Evolutionary conservation across 2,113 vertebrate species (phyloP).

Genomic region (Anarrhichthys ocellatus): DNA sequence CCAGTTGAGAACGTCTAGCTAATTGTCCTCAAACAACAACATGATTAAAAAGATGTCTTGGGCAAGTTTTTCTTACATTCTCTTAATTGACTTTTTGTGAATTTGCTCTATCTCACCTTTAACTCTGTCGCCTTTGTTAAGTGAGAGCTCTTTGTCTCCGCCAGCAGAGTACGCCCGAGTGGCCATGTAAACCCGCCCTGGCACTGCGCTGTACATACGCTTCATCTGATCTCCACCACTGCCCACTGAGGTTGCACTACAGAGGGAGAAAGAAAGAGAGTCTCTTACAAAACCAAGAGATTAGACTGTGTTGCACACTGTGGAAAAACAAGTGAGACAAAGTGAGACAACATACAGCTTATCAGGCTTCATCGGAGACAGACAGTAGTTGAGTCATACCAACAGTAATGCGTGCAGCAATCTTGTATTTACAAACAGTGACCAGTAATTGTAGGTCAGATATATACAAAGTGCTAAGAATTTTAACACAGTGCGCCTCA

Average conservation of each 20-base stretch:
- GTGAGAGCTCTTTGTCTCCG: constrained; percentile 88
- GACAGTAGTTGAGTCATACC: constrained; percentile 47
- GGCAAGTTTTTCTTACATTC: background rate
- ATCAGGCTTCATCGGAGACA: constrained; percentile 42
- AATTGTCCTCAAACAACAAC: background rate
- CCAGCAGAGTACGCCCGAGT: constrained; percentile 88
- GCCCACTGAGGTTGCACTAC: constrained; percentile 64
- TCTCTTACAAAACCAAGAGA: constrained; percentile 29
- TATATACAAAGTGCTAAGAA: background rate
- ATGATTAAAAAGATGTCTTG: background rate
- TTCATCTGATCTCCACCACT: constrained; percentile 81
- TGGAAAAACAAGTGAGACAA: constrained; percentile 48
- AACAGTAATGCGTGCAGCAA: constrained; percentile 4
- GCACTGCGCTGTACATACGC: constrained; percentile 92
- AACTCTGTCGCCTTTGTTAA: constrained; percentile 94
- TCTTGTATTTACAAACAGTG: constrained; percentile 19
- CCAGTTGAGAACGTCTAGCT: background rate
- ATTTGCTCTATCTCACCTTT: constrained; percentile 85
- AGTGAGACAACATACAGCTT: constrained; percentile 41
- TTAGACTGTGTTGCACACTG: constrained; percentile 29
- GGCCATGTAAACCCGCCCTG: constrained; percentile 90
- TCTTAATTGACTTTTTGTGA: background rate
- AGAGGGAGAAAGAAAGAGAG: constrained; percentile 8
- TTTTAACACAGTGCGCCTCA: background rate
- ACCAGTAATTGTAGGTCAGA: background rate